These are phyloP conservation scores for Caenorhabditis plicata DNA, from an alignment of 2,888 invertebrate genomes.

Conservation along the genomic window DNA sequence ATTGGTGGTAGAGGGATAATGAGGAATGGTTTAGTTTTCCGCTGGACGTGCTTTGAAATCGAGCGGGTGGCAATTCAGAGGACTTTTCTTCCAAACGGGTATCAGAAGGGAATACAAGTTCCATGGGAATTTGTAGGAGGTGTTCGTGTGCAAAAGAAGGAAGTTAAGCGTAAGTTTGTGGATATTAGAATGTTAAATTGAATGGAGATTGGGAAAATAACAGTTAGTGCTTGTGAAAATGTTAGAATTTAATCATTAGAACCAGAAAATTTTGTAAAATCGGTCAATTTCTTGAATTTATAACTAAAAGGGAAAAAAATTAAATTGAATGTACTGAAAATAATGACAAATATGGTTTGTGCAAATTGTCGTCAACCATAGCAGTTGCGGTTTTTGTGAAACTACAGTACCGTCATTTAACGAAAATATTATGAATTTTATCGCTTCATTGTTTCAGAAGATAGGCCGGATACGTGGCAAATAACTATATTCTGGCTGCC, in stretches of 20 bases:
- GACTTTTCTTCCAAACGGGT: conserved; percentile 40
- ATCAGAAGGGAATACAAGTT: conserved; percentile 36
- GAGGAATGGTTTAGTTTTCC: conserved; percentile 27
- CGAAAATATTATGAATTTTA: neutral
- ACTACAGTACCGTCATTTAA: too few relatives aligned
- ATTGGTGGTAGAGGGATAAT: neutral
- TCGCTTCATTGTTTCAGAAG: conserved; percentile 1
- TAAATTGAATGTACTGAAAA: too few relatives aligned
- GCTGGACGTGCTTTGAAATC: conserved; percentile 43
- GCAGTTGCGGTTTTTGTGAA: too few relatives aligned
- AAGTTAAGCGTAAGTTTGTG: conserved; percentile 21
- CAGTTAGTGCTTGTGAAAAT: too few relatives aligned
- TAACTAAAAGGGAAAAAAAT: too few relatives aligned
- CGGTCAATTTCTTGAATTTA: too few relatives aligned
- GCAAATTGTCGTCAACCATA: too few relatives aligned
- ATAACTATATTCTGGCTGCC: conserved; percentile 28
- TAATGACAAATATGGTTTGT: too few relatives aligned
- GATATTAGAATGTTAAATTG: too few relatives aligned
- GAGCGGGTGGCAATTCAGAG: conserved; percentile 28
- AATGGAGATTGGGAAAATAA: too few relatives aligned
- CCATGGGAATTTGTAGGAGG: conserved; percentile 40
- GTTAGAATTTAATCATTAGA: neutral
- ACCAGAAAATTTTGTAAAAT: neutral
- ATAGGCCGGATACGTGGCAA: conserved; percentile 23
- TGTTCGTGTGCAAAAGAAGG: conserved; percentile 20